Percentiles rank a stretch among this genome's conserved stretches.
phyloP scores from a whole-genome alignment of 2,888 invertebrate species.

The Polyploca ridens region DNA sequence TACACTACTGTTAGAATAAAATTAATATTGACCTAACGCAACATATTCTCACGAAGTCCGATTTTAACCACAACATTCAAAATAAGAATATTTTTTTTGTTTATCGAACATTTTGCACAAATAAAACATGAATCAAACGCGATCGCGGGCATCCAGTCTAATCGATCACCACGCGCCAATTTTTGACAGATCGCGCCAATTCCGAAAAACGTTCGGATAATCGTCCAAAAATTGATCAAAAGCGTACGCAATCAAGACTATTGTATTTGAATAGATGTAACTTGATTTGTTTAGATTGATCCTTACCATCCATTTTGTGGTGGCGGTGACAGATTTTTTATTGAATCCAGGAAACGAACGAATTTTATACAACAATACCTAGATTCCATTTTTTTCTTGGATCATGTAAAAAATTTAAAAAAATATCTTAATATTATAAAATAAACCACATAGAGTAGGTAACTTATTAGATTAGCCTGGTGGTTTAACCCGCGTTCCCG shows the following conservation, averaged over 20 bases:
- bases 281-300: conserved; percentile 74
- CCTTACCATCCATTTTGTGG: conserved; percentile 64
- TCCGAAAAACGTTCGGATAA: conserved; percentile 59
- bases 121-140: conserved; percentile 28
- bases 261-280: conserved; percentile 60
- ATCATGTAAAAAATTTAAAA: too few relatives aligned
- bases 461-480: too few relatives aligned
- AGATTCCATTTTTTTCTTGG: neutral
- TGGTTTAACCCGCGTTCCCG: too few relatives aligned
- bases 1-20: too few relatives aligned
- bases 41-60: neutral
- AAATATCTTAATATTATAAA: too few relatives aligned
- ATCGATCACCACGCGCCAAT: conserved; percentile 63
- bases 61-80: neutral
- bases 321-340: conserved; percentile 46
- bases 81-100: conserved; percentile 23
- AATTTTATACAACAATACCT: conserved; percentile 23
- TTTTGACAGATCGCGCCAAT: conserved; percentile 64
- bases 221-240: conserved; percentile 55
- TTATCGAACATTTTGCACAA: conserved; percentile 26
- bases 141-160: conserved; percentile 17
- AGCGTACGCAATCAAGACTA: conserved; percentile 63
- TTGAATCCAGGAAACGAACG: conserved; percentile 51
- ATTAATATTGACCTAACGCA: neutral
- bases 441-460: too few relatives aligned